These are phyloP conservation scores for Raja brachyura DNA, from an alignment of 2,113 vertebrate species.

Conservation along the genomic window DNA sequence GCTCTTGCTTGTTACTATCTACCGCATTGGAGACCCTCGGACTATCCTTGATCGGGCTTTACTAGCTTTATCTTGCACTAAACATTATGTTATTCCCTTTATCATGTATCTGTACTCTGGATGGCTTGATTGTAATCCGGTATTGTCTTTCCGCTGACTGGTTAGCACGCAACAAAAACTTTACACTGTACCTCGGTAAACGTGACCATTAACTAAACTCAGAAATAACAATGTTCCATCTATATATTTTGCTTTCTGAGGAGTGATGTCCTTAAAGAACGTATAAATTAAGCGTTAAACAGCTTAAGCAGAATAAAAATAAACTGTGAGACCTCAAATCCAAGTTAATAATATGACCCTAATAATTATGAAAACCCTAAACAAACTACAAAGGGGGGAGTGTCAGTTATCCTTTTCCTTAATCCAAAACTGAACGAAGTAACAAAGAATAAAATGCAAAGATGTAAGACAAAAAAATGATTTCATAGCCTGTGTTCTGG, in stretches of 20 bases:
- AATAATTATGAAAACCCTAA: background rate
- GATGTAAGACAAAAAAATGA: background rate
- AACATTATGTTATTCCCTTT: too few species aligned
- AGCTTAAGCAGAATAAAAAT: background rate
- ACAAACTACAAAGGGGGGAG: background rate
- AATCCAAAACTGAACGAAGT: background rate
- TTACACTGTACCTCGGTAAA: too few species aligned
- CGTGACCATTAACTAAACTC: too few species aligned
- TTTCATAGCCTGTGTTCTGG: background rate
- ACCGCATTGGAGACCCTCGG: too few species aligned
- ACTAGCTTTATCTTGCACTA: too few species aligned
- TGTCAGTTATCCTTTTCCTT: background rate
- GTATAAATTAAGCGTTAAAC: background rate
- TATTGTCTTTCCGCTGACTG: too few species aligned
- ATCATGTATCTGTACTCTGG: too few species aligned
- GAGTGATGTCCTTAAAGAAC: background rate
- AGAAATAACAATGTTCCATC: too few species aligned
- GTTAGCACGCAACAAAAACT: too few species aligned
- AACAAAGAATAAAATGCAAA: background rate
- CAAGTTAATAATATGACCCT: background rate
- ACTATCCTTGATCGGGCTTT: too few species aligned
- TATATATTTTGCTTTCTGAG: background rate
- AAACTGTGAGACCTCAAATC: background rate
- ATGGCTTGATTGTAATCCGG: too few species aligned
- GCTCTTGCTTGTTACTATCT: background rate